Evolutionary conservation across 2,113 vertebrate genomes (phyloP).

Genomic region (Lepidothrix coronata): DNA sequence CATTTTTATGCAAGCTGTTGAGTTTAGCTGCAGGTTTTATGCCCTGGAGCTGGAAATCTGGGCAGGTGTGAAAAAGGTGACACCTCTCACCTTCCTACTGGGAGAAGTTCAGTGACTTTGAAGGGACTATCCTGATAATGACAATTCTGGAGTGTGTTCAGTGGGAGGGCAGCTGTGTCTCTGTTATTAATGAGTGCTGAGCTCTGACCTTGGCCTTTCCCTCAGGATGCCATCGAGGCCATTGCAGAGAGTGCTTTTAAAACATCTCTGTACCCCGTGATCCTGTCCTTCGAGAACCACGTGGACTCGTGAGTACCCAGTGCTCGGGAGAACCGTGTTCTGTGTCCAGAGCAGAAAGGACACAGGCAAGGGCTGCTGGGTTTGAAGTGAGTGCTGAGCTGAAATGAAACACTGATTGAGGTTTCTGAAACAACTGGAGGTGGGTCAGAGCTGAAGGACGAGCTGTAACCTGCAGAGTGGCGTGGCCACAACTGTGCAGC

Average conservation of each 20-base stretch:
- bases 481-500: background rate
- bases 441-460: background rate
- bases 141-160: background rate
- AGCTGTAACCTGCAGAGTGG: background rate
- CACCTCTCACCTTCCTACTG: background rate
- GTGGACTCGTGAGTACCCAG: slow-evolving; percentile 91
- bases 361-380: background rate
- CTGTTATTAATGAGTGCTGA: background rate
- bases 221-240: slow-evolving; percentile 94
- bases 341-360: background rate
- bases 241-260: slow-evolving; percentile 98
- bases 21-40: background rate
- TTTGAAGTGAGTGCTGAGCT: background rate
- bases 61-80: background rate
- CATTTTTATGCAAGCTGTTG: background rate
- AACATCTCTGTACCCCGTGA: slow-evolving; percentile 90
- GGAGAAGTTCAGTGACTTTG: background rate
- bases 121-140: background rate
- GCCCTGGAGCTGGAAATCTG: background rate
- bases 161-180: background rate
- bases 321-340: background rate
- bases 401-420: background rate
- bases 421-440: background rate
- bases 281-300: slow-evolving; percentile 97
- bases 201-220: background rate